These are phyloP conservation scores for Neoitamus cyanurus DNA, from an alignment of 2,888 invertebrate species.

Conservation along the genomic window DNA sequence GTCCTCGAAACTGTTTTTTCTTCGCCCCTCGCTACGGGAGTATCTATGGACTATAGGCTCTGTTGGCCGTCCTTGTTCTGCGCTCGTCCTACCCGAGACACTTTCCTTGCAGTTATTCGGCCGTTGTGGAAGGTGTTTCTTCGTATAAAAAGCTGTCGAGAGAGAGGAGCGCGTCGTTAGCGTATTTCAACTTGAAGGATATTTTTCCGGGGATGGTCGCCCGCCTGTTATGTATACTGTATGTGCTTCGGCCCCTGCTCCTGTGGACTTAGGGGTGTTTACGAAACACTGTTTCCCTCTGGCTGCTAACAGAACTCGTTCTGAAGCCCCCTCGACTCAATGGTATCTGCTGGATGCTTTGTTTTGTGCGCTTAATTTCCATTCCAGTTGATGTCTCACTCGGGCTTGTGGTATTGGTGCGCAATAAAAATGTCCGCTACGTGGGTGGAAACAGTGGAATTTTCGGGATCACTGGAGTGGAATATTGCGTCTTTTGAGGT, in stretches of 20 bases:
- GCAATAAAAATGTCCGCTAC: not conserved
- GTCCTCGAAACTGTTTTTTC: conserved; percentile 45
- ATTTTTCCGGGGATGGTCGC: conserved; percentile 6
- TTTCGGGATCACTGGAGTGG: not conserved
- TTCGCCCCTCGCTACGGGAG: conserved; percentile 19
- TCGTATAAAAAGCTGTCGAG: not conserved
- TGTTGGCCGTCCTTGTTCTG: not conserved
- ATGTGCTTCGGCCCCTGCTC: not conserved
- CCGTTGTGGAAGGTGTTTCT: conserved; percentile 32
- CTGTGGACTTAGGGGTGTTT: not conserved
- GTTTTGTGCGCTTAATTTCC: conserved; percentile 4
- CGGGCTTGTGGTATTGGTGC: conserved; percentile 1
- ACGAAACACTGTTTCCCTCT: conserved; percentile 32
- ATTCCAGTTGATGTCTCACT: not conserved
- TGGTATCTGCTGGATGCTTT: conserved; percentile 19
- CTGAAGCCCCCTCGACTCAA: conserved; percentile 23
- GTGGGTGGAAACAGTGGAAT: conserved; percentile 33
- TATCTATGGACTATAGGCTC: not conserved
- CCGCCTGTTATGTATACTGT: not conserved
- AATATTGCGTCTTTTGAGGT: not conserved
- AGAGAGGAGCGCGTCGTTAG: conserved; percentile 15
- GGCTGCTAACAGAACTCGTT: not conserved
- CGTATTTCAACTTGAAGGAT: conserved; percentile 23
- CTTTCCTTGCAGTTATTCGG: not conserved
- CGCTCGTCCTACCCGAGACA: not conserved